A percentile compares a stretch with the other conserved stretches of the same genome.
These are phyloP conservation scores for Peucedramus taeniatus DNA, from an alignment of 2,113 vertebrate species.

Conservation along the genomic window DNA sequence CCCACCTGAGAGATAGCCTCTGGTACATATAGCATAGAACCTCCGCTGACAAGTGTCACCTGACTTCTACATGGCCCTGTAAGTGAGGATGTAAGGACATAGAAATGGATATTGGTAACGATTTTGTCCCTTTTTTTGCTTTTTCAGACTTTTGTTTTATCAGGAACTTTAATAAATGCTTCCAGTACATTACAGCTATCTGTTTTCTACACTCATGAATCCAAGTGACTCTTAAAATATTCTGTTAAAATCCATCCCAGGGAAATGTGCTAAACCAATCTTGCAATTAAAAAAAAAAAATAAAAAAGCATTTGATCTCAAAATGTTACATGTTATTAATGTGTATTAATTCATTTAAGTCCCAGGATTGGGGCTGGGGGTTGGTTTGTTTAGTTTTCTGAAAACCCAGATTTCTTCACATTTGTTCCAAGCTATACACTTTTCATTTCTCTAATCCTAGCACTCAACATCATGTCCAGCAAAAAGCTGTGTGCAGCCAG, in stretches of 20 bases:
- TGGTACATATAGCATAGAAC: neutral
- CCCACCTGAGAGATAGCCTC: neutral
- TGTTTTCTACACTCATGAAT: neutral
- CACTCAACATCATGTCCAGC: neutral
- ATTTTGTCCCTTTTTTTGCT: neutral
- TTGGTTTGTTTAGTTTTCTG: neutral
- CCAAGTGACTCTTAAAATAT: neutral
- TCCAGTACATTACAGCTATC: neutral
- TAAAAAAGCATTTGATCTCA: neutral
- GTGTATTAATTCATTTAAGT: neutral
- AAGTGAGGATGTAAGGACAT: neutral
- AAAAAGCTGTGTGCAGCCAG: neutral
- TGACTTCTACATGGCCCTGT: neutral
- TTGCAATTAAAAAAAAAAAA: neutral
- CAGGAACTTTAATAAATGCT: neutral
- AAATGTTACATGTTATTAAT: neutral
- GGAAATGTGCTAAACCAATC: neutral
- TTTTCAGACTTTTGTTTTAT: neutral
- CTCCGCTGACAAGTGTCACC: neutral
- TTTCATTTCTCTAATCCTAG: neutral
- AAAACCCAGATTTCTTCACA: neutral
- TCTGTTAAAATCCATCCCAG: neutral
- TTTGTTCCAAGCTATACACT: neutral
- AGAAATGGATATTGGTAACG: neutral
- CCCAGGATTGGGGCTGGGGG: neutral